Base-by-base conservation (phyloP, 2,797 vertebrate species). In the Epinephelus awoara region DNA sequence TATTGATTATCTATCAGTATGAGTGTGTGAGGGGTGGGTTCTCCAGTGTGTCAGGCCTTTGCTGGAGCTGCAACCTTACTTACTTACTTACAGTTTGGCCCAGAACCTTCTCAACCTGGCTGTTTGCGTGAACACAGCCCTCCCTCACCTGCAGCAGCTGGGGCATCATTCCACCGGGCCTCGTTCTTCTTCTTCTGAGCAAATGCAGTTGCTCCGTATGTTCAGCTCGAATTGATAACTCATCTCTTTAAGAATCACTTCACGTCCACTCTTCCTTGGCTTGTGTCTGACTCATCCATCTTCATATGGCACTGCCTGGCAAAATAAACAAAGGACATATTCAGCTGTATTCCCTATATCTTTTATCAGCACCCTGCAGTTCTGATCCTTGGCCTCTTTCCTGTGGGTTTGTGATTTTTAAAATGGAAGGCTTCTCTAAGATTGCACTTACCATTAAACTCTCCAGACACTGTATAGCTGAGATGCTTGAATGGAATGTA, bases 161-260 rank as follows among this genome's bases (percentile, higher is more conserved):
- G 64, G 47, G 29, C 57, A 8, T 44, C 2, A 2, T 78, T 85
- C 77, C 67, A 76, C 74, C 11, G 42, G 65, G 42, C 64, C 65
- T 76, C 76, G 38, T 75, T 76, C 81, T 34, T 68, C 62, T 70
- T 68, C 79, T 67, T 61, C 29, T 70, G 52, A 74, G 72, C 46
- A 46, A 49, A 73, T 65, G 79, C 63, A 75, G 68, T 75, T 9
- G 23, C 71, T 83, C 63, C 86, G 54, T 81, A 54, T 89, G 75
- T 75, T 86, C 75, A 59, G 55, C 72, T 85, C 63, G 70, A 72
- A 70, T 67, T 80, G 64, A 88, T 85, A 72, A 74, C 38, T 71
- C 29, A 3, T 76, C 71, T 83, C 42, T 65, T 85, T 66, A 75
- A 72, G 52, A 89, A 65, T 75, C 85, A 1, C 69, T 66, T 79